Base-by-base conservation (phyloP, 1,140 invertebrate species). In the Drosophila paulistorum region DNA sequence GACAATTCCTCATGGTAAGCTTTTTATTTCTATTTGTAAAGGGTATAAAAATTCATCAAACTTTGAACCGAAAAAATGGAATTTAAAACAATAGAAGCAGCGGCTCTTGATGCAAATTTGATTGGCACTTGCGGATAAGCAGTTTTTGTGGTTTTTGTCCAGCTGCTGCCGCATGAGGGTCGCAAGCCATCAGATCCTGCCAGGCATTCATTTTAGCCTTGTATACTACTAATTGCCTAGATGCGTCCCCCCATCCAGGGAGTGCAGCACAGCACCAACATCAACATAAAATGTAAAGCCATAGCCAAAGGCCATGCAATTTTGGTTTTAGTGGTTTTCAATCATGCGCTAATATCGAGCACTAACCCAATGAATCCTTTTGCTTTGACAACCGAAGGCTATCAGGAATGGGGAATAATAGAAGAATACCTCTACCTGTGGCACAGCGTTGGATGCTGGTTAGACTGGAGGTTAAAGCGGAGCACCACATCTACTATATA, bases 301-400 rank as follows among this genome's bases (percentile, higher is more conserved):
- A 51, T 23, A 20, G 45, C 77, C 79, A 84, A 80, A 65, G 70
- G 58, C 62, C 58, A 60, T 79, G 83, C 83, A 83, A 62, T 77
- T 71, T 69, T 63, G 35, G 65, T 71, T 76, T 51, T 66, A 69
- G 82, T 66, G 71, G 68, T 57, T 74, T 87, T 70, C 83, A 89
- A 80, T 80, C 84, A 80, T 69, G 83, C 83, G 83, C 70, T 89
- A 83, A 87, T 89, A 87, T 87, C 70, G 17, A 14, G 45, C 45
- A 51, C 45, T 20, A 51, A 20, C 17, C 45, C 20, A 51, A 23
- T 62, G 55, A 59, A 61, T 55, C 48, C 67, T 42, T 37, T 57
- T 57, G 65, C 83, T 87, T 82, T 79, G 82, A 79, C 30, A 51
- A 55, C 26, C 10, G 48, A 35, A 30, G 41, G 57, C 67, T 65